Evolutionary conservation across 2,113 vertebrate genomes (phyloP).

Genomic region (Hirundichthys speculiger): DNA sequence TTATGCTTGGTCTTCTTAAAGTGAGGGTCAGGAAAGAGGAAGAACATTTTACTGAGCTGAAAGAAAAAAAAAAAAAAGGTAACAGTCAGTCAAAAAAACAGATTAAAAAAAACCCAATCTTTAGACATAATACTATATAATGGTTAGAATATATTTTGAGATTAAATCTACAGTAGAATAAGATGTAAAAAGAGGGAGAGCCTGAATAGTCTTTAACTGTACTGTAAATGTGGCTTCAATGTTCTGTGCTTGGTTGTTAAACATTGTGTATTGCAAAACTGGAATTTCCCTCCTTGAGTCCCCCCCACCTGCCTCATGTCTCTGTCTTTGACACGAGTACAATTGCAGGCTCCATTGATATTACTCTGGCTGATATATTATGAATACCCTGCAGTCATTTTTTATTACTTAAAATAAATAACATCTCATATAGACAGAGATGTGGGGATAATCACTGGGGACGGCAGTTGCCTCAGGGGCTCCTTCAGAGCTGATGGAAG

Average conservation of each 20-base stretch:
- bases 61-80: conserved; percentile 10
- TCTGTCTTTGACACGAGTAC: conserved; percentile 41
- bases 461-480: conserved; percentile 56
- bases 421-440: conserved; percentile 57
- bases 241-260: conserved; percentile 26
- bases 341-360: conserved; percentile 47
- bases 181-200: neutral
- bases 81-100: neutral
- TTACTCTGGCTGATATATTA: conserved; percentile 56
- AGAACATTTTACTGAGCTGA: conserved; percentile 79
- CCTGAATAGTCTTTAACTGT: neutral
- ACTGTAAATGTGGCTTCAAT: conserved; percentile 2
- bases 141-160: too few relatives aligned
- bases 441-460: conserved; percentile 57
- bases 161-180: neutral
- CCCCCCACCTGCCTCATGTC: conserved; percentile 21
- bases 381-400: conserved; percentile 42
- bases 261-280: conserved; percentile 30
- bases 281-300: conserved; percentile 59
- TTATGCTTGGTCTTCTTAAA: conserved; percentile 97
- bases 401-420: conserved; percentile 69
- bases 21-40: conserved; percentile 87
- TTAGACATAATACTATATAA: too few relatives aligned
- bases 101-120: neutral
- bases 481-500: conserved; percentile 29